Evolutionary conservation across 2,113 vertebrate species (phyloP).

Genomic region (Pipra filicauda): DNA sequence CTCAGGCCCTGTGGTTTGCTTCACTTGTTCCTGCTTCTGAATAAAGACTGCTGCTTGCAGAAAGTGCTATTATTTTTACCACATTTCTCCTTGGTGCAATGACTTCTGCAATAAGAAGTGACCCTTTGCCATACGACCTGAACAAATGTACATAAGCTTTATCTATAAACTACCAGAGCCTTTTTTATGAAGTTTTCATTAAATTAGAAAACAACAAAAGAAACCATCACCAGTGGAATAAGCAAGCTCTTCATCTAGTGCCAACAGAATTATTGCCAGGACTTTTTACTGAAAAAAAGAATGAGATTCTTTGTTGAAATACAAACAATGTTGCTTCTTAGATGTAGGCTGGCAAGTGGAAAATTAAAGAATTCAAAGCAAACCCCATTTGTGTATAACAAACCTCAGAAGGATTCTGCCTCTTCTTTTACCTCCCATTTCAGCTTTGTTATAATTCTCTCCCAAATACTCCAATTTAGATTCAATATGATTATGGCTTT

Average conservation of each 20-base stretch:
- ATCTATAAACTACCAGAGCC: conserved; percentile 12
- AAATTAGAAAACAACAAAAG: conserved; percentile 54
- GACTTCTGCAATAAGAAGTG: background rate
- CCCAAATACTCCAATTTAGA: background rate
- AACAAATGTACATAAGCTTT: conserved; percentile 29
- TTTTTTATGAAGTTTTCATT: conserved; percentile 46
- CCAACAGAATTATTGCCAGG: conserved; percentile 67
- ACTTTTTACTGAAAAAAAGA: conserved; percentile 61
- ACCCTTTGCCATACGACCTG: background rate
- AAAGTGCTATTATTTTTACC: background rate
- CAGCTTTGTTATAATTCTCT: background rate
- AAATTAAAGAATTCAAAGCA: conserved; percentile 16
- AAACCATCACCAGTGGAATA: conserved; percentile 31
- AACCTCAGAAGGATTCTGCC: background rate
- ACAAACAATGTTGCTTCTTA: conserved; percentile 42
- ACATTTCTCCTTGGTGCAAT: background rate
- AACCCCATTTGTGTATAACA: background rate
- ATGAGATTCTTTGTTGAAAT: conserved; percentile 52
- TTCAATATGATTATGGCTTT: background rate
- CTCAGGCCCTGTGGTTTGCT: background rate
- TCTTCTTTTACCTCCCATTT: conserved; percentile 24
- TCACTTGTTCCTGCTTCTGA: conserved; percentile 15
- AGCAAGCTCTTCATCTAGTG: conserved; percentile 56
- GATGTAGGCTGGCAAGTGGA: conserved; percentile 26
- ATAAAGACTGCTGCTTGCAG: background rate